phyloP scores from a whole-genome alignment of 1,140 invertebrate species.

The Bombus huntii region DNA sequence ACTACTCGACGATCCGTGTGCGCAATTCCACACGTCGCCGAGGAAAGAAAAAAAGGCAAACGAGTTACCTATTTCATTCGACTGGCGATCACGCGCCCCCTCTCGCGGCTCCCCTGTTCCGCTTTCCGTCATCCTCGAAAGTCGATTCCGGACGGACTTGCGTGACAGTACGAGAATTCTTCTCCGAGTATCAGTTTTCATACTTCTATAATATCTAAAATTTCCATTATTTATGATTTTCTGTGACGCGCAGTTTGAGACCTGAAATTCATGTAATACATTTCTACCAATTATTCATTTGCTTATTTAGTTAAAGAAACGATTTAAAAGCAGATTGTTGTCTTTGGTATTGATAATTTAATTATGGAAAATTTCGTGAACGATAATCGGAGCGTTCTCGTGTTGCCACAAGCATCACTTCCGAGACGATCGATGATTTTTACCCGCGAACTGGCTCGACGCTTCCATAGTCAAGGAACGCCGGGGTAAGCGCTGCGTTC shows the following conservation, averaged over 20 bases:
- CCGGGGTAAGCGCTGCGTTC: background rate
- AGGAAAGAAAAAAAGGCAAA: background rate
- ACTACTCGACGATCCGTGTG: constrained; percentile 8
- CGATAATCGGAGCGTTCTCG: constrained; percentile 3
- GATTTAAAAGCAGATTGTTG: background rate
- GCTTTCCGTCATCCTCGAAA: constrained; percentile 1
- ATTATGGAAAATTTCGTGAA: background rate
- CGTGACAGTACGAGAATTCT: background rate
- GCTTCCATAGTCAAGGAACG: constrained; percentile 9
- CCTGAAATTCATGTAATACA: background rate
- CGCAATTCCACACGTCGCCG: background rate
- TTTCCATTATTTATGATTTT: background rate
- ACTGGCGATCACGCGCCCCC: constrained; percentile 1
- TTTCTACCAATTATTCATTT: background rate
- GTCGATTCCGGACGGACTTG: background rate
- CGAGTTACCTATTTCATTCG: background rate
- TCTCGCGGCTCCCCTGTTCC: constrained; percentile 18
- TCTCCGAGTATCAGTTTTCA: background rate
- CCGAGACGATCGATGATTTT: constrained; percentile 15
- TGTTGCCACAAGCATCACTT: background rate
- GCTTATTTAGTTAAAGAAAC: background rate
- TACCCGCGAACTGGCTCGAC: background rate
- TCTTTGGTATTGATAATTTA: background rate
- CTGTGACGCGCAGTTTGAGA: too few relatives aligned
- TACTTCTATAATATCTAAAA: background rate